Conservation (phyloP, 2,888 invertebrate species). For the Spialia ferax region DNA sequence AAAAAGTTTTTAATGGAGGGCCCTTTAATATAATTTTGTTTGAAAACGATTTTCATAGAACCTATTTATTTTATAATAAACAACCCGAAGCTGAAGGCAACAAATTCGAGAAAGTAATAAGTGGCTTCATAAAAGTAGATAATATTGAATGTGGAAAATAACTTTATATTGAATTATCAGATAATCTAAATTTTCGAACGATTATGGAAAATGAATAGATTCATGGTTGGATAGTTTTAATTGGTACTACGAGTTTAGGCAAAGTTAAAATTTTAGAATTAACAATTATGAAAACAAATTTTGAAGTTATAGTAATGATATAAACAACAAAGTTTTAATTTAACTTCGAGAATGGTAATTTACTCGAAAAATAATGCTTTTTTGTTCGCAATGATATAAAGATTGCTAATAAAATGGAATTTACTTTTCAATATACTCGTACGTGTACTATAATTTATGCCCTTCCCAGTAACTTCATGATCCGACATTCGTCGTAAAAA, state of each 20-base stretch:
- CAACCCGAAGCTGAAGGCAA: background rate
- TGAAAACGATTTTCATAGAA: constrained; percentile 15
- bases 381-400: too few species aligned
- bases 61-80: background rate
- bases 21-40: constrained; percentile 3
- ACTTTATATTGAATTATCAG: constrained; percentile 1
- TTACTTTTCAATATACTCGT: too few species aligned
- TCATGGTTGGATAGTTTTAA: background rate
- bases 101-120: background rate
- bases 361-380: too few species aligned
- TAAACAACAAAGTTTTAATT: too few species aligned
- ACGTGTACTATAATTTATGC: too few species aligned
- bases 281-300: background rate
- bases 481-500: too few species aligned
- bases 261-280: background rate
- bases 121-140: background rate
- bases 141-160: background rate
- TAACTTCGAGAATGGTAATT: too few species aligned
- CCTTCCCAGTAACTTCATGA: too few species aligned
- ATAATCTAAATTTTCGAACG: background rate
- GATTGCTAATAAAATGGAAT: too few species aligned
- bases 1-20: constrained; percentile 10
- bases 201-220: background rate
- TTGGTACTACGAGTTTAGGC: background rate
- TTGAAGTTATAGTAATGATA: background rate